Conservation (phyloP, 2,797 vertebrate genomes). For the Vireo griseus region DNA sequence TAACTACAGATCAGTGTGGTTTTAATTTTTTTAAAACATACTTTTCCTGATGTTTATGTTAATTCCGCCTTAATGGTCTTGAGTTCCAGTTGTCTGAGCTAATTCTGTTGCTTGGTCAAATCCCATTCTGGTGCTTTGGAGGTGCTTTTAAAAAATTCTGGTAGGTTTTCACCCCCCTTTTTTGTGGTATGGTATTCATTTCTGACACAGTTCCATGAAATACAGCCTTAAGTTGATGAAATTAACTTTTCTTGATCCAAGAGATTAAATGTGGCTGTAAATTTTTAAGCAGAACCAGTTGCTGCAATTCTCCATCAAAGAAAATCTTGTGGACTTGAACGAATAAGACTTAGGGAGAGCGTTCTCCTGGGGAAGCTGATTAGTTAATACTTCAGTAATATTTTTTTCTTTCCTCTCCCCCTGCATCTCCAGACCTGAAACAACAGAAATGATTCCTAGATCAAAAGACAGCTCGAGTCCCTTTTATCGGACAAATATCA, state of each 20-base stretch:
- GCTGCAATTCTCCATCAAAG: constrained; percentile 45
- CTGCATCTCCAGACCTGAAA: constrained; percentile 35
- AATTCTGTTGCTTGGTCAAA: background rate
- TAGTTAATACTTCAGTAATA: constrained; percentile 48
- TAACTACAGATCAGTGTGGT: background rate
- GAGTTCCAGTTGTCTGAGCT: background rate
- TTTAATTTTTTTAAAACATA: background rate
- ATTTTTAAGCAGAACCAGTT: constrained; percentile 56
- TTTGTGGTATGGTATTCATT: background rate
- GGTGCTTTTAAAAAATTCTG: background rate
- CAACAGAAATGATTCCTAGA: constrained; percentile 38
- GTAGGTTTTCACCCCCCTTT: background rate
- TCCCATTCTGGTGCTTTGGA: background rate
- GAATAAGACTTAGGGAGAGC: background rate
- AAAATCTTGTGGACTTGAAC: constrained; percentile 34
- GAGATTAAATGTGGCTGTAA: constrained; percentile 51
- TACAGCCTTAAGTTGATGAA: background rate
- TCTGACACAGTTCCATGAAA: background rate
- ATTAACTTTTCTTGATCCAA: constrained; percentile 51
- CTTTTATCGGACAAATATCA: constrained; percentile 35
- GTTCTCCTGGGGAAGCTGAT: constrained; percentile 20
- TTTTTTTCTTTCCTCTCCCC: background rate
- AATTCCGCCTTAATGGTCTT: background rate
- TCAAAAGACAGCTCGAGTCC: background rate
- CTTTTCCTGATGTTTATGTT: background rate